A percentile compares a stretch with the other conserved stretches of the same genome.
phyloP scores from a whole-genome alignment of 2,113 vertebrate genomes.

The Emydocephalus ijimae region DNA sequence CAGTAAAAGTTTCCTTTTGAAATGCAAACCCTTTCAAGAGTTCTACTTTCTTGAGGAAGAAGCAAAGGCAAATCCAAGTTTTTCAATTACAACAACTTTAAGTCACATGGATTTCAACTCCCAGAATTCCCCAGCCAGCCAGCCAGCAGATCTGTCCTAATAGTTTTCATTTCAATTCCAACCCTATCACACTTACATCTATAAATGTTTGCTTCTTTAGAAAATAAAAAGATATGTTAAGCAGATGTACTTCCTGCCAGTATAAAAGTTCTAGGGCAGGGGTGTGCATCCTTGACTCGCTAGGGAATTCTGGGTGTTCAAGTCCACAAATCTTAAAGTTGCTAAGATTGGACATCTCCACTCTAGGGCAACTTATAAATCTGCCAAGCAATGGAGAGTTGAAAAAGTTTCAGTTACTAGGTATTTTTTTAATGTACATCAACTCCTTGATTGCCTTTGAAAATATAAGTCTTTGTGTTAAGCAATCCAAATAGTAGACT shows the following conservation, averaged over 20 bases:
- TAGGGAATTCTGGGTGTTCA: not conserved
- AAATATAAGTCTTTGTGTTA: not conserved
- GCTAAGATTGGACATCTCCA: not conserved
- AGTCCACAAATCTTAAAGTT: not conserved
- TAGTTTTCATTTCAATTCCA: not conserved
- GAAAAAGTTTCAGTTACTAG: not conserved
- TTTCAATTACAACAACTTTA: not conserved
- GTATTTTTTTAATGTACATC: not conserved
- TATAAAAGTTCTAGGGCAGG: not conserved
- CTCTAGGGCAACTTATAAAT: not conserved
- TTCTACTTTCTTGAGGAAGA: too few relatives aligned
- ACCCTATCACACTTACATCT: not conserved
- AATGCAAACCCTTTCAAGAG: too few relatives aligned
- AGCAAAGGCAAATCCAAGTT: too few relatives aligned
- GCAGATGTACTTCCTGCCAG: not conserved
- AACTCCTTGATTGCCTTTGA: not conserved
- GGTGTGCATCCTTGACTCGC: not conserved
- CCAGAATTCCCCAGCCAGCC: not conserved
- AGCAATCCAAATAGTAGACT: not conserved
- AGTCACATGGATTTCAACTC: not conserved
- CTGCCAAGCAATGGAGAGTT: not conserved
- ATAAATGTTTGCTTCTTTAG: not conserved
- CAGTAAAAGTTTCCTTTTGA: too few relatives aligned
- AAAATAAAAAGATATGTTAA: not conserved
- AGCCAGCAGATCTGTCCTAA: not conserved